A percentile compares a stretch with the other conserved stretches of the same genome.
Conservation (phyloP, 2,113 vertebrate species). For the Tympanuchus pallidicinctus region DNA sequence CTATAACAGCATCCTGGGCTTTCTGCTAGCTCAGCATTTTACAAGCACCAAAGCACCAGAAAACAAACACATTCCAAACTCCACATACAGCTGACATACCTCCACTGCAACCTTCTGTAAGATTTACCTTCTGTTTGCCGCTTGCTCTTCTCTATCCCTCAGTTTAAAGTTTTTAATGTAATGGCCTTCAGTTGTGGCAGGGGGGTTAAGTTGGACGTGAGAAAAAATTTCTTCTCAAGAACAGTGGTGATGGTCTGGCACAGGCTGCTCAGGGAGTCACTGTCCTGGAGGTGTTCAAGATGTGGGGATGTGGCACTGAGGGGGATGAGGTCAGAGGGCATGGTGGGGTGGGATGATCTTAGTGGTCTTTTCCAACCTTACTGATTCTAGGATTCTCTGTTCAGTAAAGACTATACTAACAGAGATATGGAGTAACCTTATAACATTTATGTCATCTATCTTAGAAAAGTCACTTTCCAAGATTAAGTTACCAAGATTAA, state of each 20-base stretch:
- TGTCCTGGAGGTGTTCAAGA: too few species aligned
- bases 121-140: neutral
- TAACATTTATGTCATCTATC: neutral
- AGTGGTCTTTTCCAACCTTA: too few species aligned
- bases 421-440: neutral
- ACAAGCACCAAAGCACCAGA: neutral
- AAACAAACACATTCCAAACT: neutral
- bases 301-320: too few species aligned
- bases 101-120: neutral
- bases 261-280: too few species aligned
- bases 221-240: too few species aligned
- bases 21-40: neutral
- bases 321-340: too few species aligned
- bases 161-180: neutral
- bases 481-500: neutral
- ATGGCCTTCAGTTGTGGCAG: too few species aligned
- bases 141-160: neutral
- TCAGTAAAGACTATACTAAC: neutral
- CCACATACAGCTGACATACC: neutral
- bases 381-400: too few species aligned
- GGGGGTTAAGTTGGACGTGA: too few species aligned
- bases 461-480: neutral
- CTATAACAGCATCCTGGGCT: neutral
- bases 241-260: too few species aligned
- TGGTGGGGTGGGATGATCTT: too few species aligned